These are phyloP conservation scores for Rhamnusium bicolor DNA, from an alignment of 2,888 invertebrate species.

Conservation along the genomic window DNA sequence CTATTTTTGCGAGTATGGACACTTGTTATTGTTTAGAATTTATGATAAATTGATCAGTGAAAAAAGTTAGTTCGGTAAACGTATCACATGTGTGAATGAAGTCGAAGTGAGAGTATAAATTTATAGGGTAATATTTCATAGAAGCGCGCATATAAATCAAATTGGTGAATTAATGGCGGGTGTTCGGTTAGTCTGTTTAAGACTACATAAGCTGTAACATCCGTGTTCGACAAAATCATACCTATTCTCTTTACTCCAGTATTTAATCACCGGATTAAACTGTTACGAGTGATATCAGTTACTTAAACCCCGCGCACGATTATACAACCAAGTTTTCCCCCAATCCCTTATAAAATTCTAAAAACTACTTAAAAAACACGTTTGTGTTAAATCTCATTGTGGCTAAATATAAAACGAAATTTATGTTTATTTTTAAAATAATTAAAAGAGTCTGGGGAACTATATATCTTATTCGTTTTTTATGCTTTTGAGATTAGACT, in stretches of 20 bases:
- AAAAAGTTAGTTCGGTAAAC: slow-evolving; percentile 2
- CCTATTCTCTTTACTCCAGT: slow-evolving; percentile 52
- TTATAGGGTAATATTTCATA: slow-evolving; percentile 64
- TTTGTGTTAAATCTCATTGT: slow-evolving; percentile 28
- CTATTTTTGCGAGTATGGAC: neutral
- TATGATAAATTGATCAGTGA: neutral
- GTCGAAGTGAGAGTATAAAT: slow-evolving; percentile 55
- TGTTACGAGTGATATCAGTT: slow-evolving; percentile 31
- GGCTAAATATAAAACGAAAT: slow-evolving; percentile 25
- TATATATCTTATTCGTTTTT: slow-evolving; percentile 24
- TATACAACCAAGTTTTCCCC: slow-evolving; percentile 1
- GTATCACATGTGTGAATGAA: slow-evolving; percentile 51
- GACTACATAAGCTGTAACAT: slow-evolving; percentile 63
- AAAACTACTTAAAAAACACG: slow-evolving; percentile 24
- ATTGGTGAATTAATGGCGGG: slow-evolving; percentile 61
- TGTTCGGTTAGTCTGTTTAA: slow-evolving; percentile 60
- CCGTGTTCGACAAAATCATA: slow-evolving; percentile 60
- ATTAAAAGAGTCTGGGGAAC: slow-evolving; percentile 27
- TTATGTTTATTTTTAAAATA: slow-evolving; percentile 34
- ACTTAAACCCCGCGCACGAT: slow-evolving; percentile 7
- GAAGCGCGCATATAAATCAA: slow-evolving; percentile 61
- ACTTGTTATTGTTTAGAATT: neutral
- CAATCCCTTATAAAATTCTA: neutral
- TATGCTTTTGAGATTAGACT: slow-evolving; percentile 6
- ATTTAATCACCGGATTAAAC: slow-evolving; percentile 45